Percentiles rank a stretch among this genome's conserved stretches.
phyloP scores from a whole-genome alignment of 2,797 vertebrate species.

The Petrocephalus sullivani region DNA sequence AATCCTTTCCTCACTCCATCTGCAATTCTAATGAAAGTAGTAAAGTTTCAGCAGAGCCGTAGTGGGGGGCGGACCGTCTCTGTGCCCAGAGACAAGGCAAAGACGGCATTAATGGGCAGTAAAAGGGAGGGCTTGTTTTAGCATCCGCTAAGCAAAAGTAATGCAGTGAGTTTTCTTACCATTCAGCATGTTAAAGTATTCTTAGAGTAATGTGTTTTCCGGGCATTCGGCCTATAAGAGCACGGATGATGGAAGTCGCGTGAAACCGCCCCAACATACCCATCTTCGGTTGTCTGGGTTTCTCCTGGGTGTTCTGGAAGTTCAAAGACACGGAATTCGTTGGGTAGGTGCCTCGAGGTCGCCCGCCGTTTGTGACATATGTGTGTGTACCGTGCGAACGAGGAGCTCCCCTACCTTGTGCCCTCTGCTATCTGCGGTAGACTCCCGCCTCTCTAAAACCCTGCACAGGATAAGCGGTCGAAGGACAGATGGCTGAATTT shows the following conservation, averaged over 20 bases:
- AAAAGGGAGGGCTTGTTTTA: neutral
- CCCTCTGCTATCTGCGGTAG: neutral
- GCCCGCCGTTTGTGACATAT: neutral
- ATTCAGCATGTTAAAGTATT: neutral
- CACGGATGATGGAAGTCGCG: neutral
- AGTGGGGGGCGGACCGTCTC: neutral
- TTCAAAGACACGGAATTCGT: neutral
- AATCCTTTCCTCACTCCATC: neutral
- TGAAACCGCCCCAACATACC: neutral
- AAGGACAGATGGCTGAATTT: neutral
- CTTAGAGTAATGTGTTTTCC: neutral
- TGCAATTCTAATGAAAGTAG: neutral
- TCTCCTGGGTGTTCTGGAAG: neutral
- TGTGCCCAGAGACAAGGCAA: neutral
- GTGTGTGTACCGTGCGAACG: neutral
- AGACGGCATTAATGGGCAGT: neutral
- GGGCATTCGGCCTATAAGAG: neutral
- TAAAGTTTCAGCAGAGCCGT: neutral
- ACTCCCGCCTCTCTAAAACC: neutral
- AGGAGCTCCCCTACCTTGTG: neutral
- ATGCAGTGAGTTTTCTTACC: neutral
- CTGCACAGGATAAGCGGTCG: neutral
- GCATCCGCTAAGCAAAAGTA: neutral
- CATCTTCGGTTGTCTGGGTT: neutral
- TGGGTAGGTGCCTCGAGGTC: neutral